Evolutionary conservation across 2,113 vertebrate genomes (phyloP).

Genomic region (Nothocercus julius): DNA sequence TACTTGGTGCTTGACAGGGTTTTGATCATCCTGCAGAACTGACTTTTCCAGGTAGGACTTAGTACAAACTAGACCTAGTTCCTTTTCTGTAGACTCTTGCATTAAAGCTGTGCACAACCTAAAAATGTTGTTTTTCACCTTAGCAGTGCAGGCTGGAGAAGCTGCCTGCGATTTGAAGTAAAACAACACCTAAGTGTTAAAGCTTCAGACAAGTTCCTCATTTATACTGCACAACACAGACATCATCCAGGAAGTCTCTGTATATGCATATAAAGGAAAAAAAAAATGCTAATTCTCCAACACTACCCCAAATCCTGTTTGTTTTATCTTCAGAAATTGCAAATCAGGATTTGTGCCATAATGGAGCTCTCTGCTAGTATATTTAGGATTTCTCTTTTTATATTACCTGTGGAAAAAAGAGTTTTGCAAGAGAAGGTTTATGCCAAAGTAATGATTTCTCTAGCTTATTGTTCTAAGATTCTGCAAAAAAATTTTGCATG

Average conservation of each 20-base stretch:
- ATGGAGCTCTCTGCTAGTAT: conserved; percentile 4
- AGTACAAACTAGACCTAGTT: neutral
- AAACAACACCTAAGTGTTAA: neutral
- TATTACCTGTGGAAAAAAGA: conserved; percentile 46
- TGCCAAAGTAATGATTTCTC: conserved; percentile 18
- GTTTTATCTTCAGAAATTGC: neutral
- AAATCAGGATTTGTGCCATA: conserved; percentile 12
- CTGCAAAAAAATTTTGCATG: conserved; percentile 23
- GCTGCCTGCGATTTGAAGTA: neutral
- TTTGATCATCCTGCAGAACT: neutral
- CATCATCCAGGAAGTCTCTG: neutral
- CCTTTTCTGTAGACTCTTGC: neutral
- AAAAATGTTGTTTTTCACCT: neutral
- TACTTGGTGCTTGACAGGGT: neutral
- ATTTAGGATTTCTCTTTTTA: conserved; percentile 38
- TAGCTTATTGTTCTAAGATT: conserved; percentile 35
- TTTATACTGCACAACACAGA: neutral
- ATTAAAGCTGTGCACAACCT: neutral
- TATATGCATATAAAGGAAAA: neutral
- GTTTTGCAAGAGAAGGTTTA: conserved; percentile 65
- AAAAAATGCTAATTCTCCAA: neutral
- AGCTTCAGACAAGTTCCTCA: neutral
- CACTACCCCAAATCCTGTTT: neutral
- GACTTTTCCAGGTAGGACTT: neutral
- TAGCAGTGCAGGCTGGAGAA: neutral